These are phyloP conservation scores for Teleogryllus oceanicus DNA, from an alignment of 2,888 invertebrate species.

Conservation along the genomic window DNA sequence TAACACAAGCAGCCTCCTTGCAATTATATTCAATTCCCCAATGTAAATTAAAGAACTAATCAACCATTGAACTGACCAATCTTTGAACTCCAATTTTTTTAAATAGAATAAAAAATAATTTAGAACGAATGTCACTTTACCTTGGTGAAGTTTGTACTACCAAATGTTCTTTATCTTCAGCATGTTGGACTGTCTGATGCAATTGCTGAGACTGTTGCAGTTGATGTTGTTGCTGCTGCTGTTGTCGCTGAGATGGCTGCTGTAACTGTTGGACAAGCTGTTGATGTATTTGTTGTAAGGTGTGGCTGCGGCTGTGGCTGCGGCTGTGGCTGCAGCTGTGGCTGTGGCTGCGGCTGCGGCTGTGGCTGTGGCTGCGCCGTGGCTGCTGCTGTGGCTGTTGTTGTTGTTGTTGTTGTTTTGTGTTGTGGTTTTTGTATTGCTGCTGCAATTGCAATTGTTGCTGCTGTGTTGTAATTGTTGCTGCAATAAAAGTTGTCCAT, in stretches of 20 bases:
- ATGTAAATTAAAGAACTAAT: too few relatives aligned
- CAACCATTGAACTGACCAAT: too few relatives aligned
- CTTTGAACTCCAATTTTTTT: too few relatives aligned
- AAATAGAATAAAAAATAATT: too few relatives aligned
- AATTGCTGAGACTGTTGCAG: not conserved
- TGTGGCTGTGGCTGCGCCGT: slow-evolving; percentile 19
- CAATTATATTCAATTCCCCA: too few relatives aligned
- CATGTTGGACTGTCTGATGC: not conserved
- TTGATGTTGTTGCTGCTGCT: not conserved
- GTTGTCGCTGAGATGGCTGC: not conserved
- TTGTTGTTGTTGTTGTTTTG: slow-evolving; percentile 22
- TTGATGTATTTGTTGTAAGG: not conserved
- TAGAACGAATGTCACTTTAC: not conserved
- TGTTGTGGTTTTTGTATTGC: slow-evolving; percentile 26
- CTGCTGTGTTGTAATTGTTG: slow-evolving; percentile 19
- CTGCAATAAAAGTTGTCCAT: not conserved
- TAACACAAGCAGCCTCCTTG: too few relatives aligned
- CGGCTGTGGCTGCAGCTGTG: too few relatives aligned
- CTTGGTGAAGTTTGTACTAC: not conserved
- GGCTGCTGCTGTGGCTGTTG: slow-evolving; percentile 26
- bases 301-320: slow-evolving; percentile 19
- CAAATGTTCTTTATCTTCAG: not conserved
- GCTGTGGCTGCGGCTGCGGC: too few relatives aligned
- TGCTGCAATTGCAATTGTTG: slow-evolving; percentile 18
- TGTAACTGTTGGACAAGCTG: not conserved